Evolutionary conservation across 2,888 invertebrate species (phyloP).

Genomic region (Spodoptera littoralis): DNA sequence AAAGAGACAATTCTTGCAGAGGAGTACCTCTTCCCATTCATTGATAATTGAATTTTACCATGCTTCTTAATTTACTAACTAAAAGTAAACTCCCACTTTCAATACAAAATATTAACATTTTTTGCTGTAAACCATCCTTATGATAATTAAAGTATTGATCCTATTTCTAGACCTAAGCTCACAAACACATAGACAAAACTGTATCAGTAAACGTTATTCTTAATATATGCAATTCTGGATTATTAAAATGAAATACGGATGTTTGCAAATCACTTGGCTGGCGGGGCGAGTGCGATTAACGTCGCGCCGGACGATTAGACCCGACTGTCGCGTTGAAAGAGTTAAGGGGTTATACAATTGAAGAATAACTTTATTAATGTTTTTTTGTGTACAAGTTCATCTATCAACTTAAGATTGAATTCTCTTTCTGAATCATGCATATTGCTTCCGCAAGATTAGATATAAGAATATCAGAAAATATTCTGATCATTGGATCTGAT

Average conservation of each 20-base stretch:
- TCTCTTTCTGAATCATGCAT: too few relatives aligned
- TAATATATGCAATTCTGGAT: constrained; percentile 47
- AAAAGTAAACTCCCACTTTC: background rate
- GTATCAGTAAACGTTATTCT: constrained; percentile 15
- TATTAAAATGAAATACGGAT: constrained; percentile 49
- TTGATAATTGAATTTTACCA: too few relatives aligned
- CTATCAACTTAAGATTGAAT: too few relatives aligned
- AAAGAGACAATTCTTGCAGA: too few relatives aligned
- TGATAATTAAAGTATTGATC: constrained; percentile 30
- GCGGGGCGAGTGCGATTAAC: constrained; percentile 34
- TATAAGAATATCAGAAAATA: too few relatives aligned
- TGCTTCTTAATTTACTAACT: too few relatives aligned
- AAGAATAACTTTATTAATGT: too few relatives aligned
- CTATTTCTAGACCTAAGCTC: constrained; percentile 17
- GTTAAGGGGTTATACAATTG: constrained; percentile 26
- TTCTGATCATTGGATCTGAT: too few relatives aligned
- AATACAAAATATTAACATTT: background rate
- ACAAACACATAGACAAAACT: constrained; percentile 13
- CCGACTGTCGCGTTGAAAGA: constrained; percentile 17
- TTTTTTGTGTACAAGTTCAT: too few relatives aligned
- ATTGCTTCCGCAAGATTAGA: too few relatives aligned
- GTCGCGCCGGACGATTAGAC: constrained; percentile 30
- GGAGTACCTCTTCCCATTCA: too few relatives aligned
- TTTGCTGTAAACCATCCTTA: constrained; percentile 5
- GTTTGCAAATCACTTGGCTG: constrained; percentile 35